Base-by-base conservation (phyloP, 2,797 vertebrate species). In the Champsocephalus esox region DNA sequence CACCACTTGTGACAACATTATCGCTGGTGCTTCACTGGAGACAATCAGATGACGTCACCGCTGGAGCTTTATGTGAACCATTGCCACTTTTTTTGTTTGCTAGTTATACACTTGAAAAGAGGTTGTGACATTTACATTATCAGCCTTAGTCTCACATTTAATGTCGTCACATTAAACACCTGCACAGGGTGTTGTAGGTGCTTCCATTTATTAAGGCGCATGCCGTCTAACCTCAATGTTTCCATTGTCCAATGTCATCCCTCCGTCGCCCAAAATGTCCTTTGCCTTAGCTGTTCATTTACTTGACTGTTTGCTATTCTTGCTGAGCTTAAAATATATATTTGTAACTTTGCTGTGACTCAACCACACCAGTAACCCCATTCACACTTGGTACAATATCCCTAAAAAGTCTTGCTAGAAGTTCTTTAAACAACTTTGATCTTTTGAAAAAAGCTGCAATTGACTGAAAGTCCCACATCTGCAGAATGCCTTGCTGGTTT, bases 1-100 rank as follows among this genome's bases (percentile, higher is more conserved):
- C 9, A 95, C 55, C 72, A 95, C 52, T 75, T 82, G 92, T 50
- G 89, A 92, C 80, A 89, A 76, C 92, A 94, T 95, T 73, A 56
- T 94, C 32, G 14, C 76, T 72, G 69, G 64, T 38, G 55, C 70
- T 91, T 96, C 95, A 86, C 94, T 94, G 45, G 46, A 66, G 79
- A 68, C 70, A 61, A 21, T 3, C 46, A 60, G 34, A 65, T 34
- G 62, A 77, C 55, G 21, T 83, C 65, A 66, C 73, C 28, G 13
- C 68, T 38, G 38, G 49, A 46, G 55, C 48, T 58, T 60, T 12
- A n/a, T 57, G 21, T 65, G 19, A 84, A 75, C 21, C 75, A 57
- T 63, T 10, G 48, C 49, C 55, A 17, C 1, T 11, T 51, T 82
- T 71, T 75, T 19, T 54, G 24, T 55, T 0, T 38, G 34, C 61